These are phyloP conservation scores for Colius striatus DNA, from an alignment of 2,113 vertebrate species.

Conservation along the genomic window DNA sequence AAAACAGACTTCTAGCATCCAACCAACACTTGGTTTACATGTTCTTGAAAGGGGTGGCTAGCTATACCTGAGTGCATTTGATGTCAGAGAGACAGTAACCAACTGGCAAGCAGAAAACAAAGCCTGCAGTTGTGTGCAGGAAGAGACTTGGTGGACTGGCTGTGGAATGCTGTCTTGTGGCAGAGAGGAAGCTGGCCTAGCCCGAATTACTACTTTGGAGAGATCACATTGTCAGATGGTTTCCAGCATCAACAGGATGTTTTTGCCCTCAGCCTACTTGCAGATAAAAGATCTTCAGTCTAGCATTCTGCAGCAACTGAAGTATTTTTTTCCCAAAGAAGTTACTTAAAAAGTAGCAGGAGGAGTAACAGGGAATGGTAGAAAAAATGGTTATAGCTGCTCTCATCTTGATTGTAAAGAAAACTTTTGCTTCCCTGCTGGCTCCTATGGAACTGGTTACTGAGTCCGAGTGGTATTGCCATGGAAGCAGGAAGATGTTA, in stretches of 20 bases:
- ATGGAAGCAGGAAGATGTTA: neutral
- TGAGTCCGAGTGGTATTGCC: neutral
- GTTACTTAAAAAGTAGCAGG: neutral
- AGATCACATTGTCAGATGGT: neutral
- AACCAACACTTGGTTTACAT: neutral
- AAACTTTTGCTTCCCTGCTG: neutral
- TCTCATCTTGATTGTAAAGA: neutral
- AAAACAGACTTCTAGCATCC: neutral
- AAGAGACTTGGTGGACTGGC: neutral
- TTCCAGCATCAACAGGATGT: neutral
- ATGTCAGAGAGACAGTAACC: neutral
- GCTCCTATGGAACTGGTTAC: neutral
- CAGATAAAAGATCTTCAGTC: neutral
- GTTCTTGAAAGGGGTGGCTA: neutral
- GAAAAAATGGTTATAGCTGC: neutral
- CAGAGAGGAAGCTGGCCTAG: neutral
- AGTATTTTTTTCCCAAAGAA: neutral
- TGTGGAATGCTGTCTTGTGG: neutral
- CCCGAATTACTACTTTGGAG: fast-evolving
- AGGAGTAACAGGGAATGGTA: neutral
- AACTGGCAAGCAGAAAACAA: neutral
- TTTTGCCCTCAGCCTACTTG: neutral
- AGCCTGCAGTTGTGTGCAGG: neutral
- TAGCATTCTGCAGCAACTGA: neutral
- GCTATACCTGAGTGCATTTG: neutral